Conservation (phyloP, 2,797 vertebrate genomes). For the Margarornis squamiger region DNA sequence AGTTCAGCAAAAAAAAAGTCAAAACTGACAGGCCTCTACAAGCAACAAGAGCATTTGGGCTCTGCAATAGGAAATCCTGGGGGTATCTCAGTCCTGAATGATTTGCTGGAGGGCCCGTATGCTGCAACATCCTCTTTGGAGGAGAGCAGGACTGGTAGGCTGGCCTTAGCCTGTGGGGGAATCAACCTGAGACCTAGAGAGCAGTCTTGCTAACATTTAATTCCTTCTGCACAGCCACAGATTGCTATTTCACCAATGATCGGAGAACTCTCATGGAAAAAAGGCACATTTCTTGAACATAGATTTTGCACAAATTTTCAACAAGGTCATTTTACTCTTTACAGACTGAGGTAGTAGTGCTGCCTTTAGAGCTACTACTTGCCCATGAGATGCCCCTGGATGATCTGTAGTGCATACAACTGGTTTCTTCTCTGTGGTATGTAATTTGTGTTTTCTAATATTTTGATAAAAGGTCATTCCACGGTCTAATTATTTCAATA, state of each 20-base stretch:
- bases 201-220: neutral
- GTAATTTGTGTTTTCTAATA: neutral
- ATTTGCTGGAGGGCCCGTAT: neutral
- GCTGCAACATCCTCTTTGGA: neutral
- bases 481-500: neutral
- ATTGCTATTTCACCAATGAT: neutral
- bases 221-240: neutral
- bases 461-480: neutral
- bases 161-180: neutral
- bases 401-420: neutral
- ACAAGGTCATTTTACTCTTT: neutral
- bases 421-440: neutral
- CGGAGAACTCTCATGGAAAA: neutral
- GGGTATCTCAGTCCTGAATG: neutral
- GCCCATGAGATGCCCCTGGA: neutral
- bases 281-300: neutral
- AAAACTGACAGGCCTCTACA: neutral
- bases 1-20: neutral
- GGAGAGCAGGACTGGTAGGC: no score
- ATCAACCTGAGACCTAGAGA: neutral
- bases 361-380: neutral
- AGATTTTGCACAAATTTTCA: neutral
- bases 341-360: neutral
- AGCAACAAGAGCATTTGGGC: neutral
- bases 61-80: neutral